Evolutionary conservation across 2,888 invertebrate genomes (phyloP).

Genomic region (Caenorhabditis becei): DNA sequence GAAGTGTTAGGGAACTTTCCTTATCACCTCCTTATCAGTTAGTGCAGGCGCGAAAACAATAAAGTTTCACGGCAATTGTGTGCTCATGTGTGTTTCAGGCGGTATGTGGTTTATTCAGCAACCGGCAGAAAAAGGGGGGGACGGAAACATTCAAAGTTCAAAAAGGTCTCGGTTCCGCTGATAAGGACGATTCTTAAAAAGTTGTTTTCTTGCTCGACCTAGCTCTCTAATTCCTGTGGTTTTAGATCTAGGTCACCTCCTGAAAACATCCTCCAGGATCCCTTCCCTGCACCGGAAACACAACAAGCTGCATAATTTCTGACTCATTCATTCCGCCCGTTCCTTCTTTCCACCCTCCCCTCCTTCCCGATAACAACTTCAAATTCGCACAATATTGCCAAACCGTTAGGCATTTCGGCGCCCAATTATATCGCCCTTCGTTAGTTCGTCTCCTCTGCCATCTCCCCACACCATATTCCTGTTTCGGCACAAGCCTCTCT

Average conservation of each 20-base stretch:
- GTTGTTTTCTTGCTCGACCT: not conserved
- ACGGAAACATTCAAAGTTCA: slow-evolving; percentile 6
- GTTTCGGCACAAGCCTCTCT: slow-evolving; percentile 50
- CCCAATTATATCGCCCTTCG: slow-evolving; percentile 44
- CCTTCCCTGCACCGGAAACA: not conserved
- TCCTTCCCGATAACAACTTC: slow-evolving; percentile 40
- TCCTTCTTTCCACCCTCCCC: not conserved
- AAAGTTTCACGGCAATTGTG: slow-evolving; percentile 6
- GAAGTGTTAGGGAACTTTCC: not conserved
- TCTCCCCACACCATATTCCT: slow-evolving; percentile 45
- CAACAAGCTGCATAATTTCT: not conserved
- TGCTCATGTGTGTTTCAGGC: not conserved
- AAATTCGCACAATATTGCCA: slow-evolving; percentile 31
- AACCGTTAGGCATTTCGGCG: slow-evolving; percentile 42
- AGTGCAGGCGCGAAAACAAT: slow-evolving; percentile 11
- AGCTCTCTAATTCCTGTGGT: too few relatives aligned
- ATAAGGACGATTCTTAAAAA: not conserved
- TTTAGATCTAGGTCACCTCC: too few relatives aligned
- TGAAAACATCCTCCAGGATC: not conserved
- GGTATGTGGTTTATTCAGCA: slow-evolving; percentile 4
- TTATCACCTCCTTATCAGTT: slow-evolving; percentile 9
- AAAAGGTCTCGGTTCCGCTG: not conserved
- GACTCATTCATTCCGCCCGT: not conserved
- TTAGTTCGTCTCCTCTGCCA: slow-evolving; percentile 47
- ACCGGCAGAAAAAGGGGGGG: too few relatives aligned